Conservation (phyloP, 2,113 vertebrate species). For the Psophia crepitans region DNA sequence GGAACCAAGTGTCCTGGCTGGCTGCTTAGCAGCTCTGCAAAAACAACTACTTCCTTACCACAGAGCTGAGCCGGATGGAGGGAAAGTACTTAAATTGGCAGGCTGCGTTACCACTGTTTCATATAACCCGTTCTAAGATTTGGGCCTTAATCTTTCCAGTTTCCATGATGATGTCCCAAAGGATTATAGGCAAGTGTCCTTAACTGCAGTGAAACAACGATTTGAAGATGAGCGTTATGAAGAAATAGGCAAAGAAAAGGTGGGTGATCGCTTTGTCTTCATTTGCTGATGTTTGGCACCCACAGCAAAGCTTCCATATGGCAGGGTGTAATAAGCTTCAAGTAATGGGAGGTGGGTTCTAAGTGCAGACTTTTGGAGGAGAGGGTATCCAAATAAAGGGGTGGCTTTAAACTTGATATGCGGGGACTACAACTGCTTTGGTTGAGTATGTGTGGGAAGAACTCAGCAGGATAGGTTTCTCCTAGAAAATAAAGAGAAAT, state of each 20-base stretch:
- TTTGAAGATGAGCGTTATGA: conserved; percentile 90
- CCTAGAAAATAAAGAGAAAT: not conserved
- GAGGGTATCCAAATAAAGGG: not conserved
- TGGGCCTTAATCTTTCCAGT: conserved; percentile 60
- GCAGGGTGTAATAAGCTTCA: not conserved
- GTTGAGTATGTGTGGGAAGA: not conserved
- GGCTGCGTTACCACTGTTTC: not conserved
- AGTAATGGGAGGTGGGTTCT: not conserved
- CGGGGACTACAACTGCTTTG: not conserved
- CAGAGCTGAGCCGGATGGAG: not conserved
- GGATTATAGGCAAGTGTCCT: conserved; percentile 90
- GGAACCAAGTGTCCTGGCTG: not conserved
- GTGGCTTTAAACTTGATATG: not conserved
- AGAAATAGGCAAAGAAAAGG: conserved; percentile 88
- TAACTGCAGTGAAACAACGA: conserved; percentile 92
- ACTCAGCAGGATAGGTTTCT: not conserved
- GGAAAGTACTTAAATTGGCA: not conserved
- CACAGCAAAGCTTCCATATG: not conserved
- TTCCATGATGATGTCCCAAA: conserved; percentile 91
- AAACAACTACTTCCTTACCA: not conserved
- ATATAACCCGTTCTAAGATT: not conserved
- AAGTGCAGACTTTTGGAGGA: not conserved
- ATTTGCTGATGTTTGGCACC: not conserved
- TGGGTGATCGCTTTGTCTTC: conserved; percentile 18
- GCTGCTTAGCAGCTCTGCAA: not conserved